Percentiles rank a stretch among this genome's conserved stretches.
Conservation (phyloP, 2,113 vertebrate species). For the Amblyornis subalaris region DNA sequence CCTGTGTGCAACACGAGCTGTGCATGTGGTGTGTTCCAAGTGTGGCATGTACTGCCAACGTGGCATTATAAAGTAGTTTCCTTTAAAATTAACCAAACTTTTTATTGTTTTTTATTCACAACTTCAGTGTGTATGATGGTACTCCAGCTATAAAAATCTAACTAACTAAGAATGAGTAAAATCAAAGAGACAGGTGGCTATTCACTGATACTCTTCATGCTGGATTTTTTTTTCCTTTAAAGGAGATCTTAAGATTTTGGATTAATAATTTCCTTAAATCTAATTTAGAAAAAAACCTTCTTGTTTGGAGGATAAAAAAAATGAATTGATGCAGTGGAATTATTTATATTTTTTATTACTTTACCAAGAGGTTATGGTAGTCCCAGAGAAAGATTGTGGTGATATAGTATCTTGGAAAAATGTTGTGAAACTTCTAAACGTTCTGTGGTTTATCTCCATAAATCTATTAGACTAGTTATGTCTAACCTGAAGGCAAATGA, state of each 20-base stretch:
- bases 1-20: not conserved
- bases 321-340: not conserved
- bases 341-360: not conserved
- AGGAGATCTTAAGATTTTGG: not conserved
- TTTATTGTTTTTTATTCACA: not conserved
- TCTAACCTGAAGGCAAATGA: slow-evolving; percentile 23
- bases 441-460: not conserved
- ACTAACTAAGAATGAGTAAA: not conserved
- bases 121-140: not conserved
- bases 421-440: not conserved
- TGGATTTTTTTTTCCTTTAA: not conserved
- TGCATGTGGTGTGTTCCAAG: not conserved
- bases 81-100: not conserved
- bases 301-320: not conserved
- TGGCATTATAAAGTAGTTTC: not conserved
- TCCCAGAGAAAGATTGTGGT: not conserved
- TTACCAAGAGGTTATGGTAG: not conserved
- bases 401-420: not conserved
- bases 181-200: not conserved
- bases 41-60: not conserved
- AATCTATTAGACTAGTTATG: not conserved
- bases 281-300: not conserved
- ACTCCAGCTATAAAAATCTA: not conserved
- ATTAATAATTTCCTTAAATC: not conserved
- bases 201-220: not conserved